Evolutionary conservation across 2,888 invertebrate genomes (phyloP), one percentile per base, ranked within the genome.

Genomic region (Atrina japonica): DNA sequence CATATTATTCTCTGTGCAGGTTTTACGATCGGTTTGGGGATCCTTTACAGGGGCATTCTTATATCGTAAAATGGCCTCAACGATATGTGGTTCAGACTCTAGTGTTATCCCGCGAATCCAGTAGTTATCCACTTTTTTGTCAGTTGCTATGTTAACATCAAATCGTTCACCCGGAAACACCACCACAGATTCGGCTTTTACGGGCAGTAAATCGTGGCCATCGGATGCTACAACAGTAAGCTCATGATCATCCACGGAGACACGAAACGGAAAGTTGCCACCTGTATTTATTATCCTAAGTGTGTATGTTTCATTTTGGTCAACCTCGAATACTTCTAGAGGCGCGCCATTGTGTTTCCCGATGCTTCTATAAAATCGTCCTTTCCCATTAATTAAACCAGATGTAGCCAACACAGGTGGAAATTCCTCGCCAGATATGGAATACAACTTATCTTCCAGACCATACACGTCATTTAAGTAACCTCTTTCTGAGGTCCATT

Each of bases 331-430:
- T 1, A 60, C 41, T 11, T 69, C 53, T 11, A 76, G 55, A 7
- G 77, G 67, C 23, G 76, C 56, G 23, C 40, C 61, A 23, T 75
- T 68, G 70, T 72, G 45, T 16, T 45, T n/a, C 16, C 35, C 35
- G 11, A 11, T 7, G 0, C 53, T 35, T 7, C 11, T 35, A 66
- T 1, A 69, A 52, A 74, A 81, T 40, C 84, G 43, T 0, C 85
- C 86, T 18, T 75, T 68, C 1, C 87, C 86, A 52, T 86, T 86
- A 9, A 86, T 80, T n/a, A 86, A 68, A 3, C 75, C 83, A 7
- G 83, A 77, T 7, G 82, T 79, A 21, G 77, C 68, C 14, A 59
- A 53, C 35, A 77, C 79, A 11, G 66, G 18, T 45, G 77, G 78
- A 60, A 79, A 82, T 16, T 63, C 53, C n/a, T 71, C 70, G 0